Base-by-base conservation (phyloP, 2,888 invertebrate species). In the Dryobotodes eremita region DNA sequence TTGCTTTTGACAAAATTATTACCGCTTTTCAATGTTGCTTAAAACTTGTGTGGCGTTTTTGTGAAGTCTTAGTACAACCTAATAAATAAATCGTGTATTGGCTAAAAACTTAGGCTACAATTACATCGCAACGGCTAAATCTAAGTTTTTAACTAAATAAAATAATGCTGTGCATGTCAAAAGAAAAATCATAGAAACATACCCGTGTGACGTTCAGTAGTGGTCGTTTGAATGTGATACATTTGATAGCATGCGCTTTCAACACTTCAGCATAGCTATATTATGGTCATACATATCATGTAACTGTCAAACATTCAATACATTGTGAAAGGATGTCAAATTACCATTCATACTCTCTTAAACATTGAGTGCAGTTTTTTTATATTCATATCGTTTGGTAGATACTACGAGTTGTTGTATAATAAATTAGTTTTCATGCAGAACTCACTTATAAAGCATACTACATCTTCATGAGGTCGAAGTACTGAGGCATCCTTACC, bases 101-200 rank as follows among this genome's bases (percentile, higher is more conserved):
- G 80, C 66, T 74, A 59, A 73, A 86, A 62, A 77, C 23, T 71
- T 79, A 65, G 70, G 50, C 61, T 69, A 61, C 11, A 48, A 23
- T 48, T 17, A 17, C 23, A 57, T n/a, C 13, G 42, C 1, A 59
- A 53, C 62, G 31, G 42, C 1, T 55, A 53, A 75, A 75, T 61
- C 61, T 75, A 48, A 74, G 71, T 72, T 76, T 81, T 74, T 75
- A 70, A 65, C 71, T 77, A 69, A 70, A 72, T 26, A 70, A 73
- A 66, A 76, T 73, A 26, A 70, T 36, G 83, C 71, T 89, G 89
- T 91, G 93, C 93, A 92, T 92, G 92, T 90, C 87, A 88, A 86
- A 36, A 57, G 17, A 17, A 59, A 13, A 82, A 80, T 85, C 82
- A 89, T 89, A 77, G 72, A 77, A 86, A 74, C 61, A 73, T 64